Percentiles rank a stretch among this genome's conserved stretches.
phyloP scores from a whole-genome alignment of 2,888 invertebrate genomes.

The Nomada hirtipes region DNA sequence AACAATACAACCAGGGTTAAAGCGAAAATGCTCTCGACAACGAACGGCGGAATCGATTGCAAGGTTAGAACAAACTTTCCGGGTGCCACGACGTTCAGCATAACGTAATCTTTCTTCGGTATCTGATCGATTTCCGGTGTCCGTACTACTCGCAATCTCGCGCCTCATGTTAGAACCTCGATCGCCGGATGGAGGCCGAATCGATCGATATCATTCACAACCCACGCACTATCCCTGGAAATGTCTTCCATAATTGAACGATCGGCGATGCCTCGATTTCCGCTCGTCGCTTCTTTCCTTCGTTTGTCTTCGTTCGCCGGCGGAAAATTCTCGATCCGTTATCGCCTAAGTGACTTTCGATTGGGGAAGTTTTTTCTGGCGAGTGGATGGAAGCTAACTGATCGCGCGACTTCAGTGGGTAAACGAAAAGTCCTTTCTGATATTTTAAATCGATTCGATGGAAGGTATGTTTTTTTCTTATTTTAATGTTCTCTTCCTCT shows the following conservation, averaged over 20 bases:
- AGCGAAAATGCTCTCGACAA: conserved; percentile 76
- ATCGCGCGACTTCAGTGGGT: not conserved
- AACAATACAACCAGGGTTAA: conserved; percentile 75
- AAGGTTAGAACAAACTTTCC: conserved; percentile 76
- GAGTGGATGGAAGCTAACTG: not conserved
- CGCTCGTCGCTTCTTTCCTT: conserved; percentile 37
- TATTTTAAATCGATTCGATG: not conserved
- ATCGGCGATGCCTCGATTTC: conserved; percentile 50
- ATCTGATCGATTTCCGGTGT: conserved; percentile 39
- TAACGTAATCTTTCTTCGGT: conserved; percentile 63
- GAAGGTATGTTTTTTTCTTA: no score
- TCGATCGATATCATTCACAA: conserved; percentile 65
- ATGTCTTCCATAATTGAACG: conserved; percentile 68
- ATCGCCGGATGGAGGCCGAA: conserved; percentile 35
- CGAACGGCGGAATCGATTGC: conserved; percentile 76
- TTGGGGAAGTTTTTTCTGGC: not conserved
- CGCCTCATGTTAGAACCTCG: conserved; percentile 52
- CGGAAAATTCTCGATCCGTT: not conserved
- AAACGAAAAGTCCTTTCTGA: not conserved
- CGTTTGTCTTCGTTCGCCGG: conserved; percentile 26
- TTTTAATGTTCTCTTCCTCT: no score
- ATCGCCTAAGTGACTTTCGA: not conserved
- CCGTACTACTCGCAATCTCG: not conserved
- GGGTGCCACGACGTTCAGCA: conserved; percentile 74
- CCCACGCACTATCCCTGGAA: conserved; percentile 48